Percentiles rank a stretch among this genome's conserved stretches.
phyloP scores from a whole-genome alignment of 2,888 invertebrate genomes.

The Protonemura montana region DNA sequence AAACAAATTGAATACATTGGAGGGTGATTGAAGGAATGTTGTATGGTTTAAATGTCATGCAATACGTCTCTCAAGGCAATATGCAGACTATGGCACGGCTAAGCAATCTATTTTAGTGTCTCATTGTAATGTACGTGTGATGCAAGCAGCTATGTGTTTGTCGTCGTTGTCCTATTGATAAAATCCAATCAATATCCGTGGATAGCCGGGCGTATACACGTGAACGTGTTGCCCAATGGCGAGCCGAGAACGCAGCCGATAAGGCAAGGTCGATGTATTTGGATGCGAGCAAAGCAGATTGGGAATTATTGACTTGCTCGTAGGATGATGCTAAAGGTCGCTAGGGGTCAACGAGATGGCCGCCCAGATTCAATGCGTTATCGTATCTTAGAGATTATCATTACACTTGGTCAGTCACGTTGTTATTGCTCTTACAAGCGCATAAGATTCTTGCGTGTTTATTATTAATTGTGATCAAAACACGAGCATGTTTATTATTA shows the following conservation, averaged over 20 bases:
- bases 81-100: background rate
- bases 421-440: background rate
- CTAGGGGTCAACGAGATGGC: background rate
- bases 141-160: background rate
- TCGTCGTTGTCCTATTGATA: background rate
- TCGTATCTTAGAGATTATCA: background rate
- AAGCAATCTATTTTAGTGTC: background rate
- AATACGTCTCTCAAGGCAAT: background rate
- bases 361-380: too few species aligned
- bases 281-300: background rate
- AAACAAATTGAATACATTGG: background rate
- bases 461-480: background rate
- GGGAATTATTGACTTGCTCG: background rate
- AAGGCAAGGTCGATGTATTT: background rate
- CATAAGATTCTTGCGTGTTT: too few species aligned
- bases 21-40: background rate
- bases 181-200: background rate
- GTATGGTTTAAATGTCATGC: background rate
- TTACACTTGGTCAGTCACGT: background rate
- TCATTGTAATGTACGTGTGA: background rate
- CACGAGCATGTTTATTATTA: too few species aligned
- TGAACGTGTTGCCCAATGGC: background rate
- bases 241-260: background rate
- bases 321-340: background rate
- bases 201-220: background rate